Base-by-base conservation (phyloP, 2,888 invertebrate species). In the Plebejus anna region DNA sequence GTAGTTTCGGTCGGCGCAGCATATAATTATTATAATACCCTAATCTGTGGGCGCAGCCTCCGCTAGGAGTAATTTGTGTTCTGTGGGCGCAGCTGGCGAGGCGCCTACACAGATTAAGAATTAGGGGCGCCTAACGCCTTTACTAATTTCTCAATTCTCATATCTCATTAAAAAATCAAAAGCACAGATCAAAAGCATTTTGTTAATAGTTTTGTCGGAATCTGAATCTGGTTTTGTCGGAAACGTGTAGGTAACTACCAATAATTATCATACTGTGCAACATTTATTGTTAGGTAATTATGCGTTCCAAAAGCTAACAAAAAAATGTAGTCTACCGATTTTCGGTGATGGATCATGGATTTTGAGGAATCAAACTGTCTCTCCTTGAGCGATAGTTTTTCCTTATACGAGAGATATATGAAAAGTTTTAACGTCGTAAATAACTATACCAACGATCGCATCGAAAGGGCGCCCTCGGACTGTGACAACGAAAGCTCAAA, bases 321-420 rank as follows among this genome's bases (percentile, higher is more conserved):
- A 80, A 42, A 78, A 78, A 79, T 80, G 79, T 78, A 80, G 78
- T 16, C 73, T 9, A 51, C 70, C 79, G 77, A 51, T 38, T 75
- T 72, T 87, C 85, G 86, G 86, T 91, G 83, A 93, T 94, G 93
- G 93, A 92, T 91, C 83, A 93, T 94, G 93, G 93, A 92, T 90
- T 89, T 90, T 80, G 90, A 90, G 85, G 91, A 92, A 84, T 90
- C 93, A 78, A 91, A 92, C 87, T 89, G 91, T 85, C 89, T 88
- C 84, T 92, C 92, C 76, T 85, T 90, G 88, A 91, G 89, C 86
- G 90, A 92, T 85, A 91, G 90, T 85, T 91, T 93, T 85, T 92
- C 91, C 81, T 83, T 93, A 79, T 94, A 94, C 79, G 91, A 92
- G 79, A 88, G 92, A 70, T 94, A 92, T 81, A 86, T 93, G 87